phyloP scores from a whole-genome alignment of 2,797 vertebrate genomes.

The Semaprochilodus insignis region DNA sequence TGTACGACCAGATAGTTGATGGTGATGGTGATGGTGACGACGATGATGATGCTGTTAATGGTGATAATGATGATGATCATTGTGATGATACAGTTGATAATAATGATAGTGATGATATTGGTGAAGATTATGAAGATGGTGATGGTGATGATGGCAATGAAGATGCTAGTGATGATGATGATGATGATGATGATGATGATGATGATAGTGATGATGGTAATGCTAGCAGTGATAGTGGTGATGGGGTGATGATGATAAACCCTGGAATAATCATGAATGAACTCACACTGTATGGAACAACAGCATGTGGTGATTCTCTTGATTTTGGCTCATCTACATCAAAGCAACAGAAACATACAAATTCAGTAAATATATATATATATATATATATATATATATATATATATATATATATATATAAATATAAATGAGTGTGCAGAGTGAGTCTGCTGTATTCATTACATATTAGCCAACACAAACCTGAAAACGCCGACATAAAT shows the following conservation, averaged over 20 bases:
- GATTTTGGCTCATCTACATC: conserved; percentile 28
- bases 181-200: neutral
- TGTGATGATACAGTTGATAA: neutral
- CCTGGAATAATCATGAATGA: neutral
- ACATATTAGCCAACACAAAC: no score
- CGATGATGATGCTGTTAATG: neutral
- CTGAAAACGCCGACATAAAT: neutral
- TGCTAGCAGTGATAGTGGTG: neutral
- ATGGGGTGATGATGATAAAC: neutral
- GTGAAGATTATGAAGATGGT: neutral
- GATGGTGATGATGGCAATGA: neutral
- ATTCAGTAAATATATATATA: neutral
- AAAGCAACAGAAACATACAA: neutral
- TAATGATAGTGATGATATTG: neutral
- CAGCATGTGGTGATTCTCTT: conserved; percentile 4
- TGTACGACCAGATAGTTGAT: no score
- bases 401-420: neutral
- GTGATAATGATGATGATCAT: neutral
- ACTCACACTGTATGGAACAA: conserved; percentile 19
- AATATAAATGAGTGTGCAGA: neutral
- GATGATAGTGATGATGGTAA: neutral
- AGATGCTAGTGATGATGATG: neutral
- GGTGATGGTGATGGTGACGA: neutral
- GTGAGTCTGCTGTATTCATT: no score
- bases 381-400: neutral